Evolutionary conservation across 2,888 invertebrate genomes (phyloP), one percentile per base, ranked within the genome.

Genomic region (Gisinianus flammeolus): DNA sequence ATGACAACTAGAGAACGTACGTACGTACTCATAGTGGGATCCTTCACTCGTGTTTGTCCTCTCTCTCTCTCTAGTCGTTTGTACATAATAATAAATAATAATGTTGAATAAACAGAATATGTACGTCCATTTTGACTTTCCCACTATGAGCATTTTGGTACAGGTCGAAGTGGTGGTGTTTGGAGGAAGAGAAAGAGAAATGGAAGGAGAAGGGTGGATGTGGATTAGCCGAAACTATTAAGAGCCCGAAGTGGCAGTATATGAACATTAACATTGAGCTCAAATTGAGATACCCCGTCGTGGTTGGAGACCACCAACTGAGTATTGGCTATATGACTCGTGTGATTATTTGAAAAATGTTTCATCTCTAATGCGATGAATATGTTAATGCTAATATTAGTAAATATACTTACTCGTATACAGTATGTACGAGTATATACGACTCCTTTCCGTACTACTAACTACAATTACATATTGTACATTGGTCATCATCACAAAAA

Each of bases 261-360:
- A 73, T 73, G 73, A 73, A 73, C 73, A 73, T 73, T 73, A 73
- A 35, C 73, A 62, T 35, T 73, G 58, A 62, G 33, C 24, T 26
- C 73, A 58, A 73, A 73, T 72, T 73, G 73, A 73, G 73, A 62
- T 33, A 62, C 82, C 81, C 82, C 79, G 80, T 77, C 71, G 81
- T 69, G 79, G 76, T 78, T 70, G 78, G 68, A 72, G 82, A 76
- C 80, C 82, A 80, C 82, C 82, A 79, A 73, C 81, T 79, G 82
- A 79, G 79, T 80, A 79, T 78, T 77, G 71, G 76, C 75, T 79
- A 79, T 80, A 80, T 80, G 80, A 80, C 80, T 80, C 82, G 81
- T 82, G 79, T 80, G 81, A 80, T 80, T 80, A 81, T 81, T 77
- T 76, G 80, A 78, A 79, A 79, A 79, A 79, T 79, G 76, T 76